phyloP scores from a whole-genome alignment of 2,888 invertebrate genomes.

The Pyrocoelia pectoralis region DNA sequence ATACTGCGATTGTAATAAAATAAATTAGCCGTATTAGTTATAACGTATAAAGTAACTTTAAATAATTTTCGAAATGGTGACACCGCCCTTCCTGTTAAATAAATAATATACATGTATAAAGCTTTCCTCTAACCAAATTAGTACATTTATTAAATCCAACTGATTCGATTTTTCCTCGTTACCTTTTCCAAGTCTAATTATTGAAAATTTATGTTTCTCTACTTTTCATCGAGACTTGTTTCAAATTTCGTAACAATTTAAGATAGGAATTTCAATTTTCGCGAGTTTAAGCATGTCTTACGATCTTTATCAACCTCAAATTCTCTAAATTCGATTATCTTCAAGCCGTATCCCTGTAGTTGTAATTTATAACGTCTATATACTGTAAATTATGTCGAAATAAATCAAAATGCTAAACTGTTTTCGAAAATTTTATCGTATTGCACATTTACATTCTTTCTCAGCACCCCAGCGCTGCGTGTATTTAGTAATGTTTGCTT shows the following conservation, averaged over 20 bases:
- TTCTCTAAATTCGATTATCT: constrained; percentile 28
- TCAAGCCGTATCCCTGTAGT: constrained; percentile 14
- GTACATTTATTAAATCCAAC: neutral
- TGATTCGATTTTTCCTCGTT: constrained; percentile 7
- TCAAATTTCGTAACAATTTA: constrained; percentile 13
- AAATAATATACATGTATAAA: no score
- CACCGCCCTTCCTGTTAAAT: no score
- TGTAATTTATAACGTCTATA: constrained; percentile 27
- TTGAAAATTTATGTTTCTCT: constrained; percentile 6
- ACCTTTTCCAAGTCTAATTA: constrained; percentile 11
- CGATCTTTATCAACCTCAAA: constrained; percentile 26
- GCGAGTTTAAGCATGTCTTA: constrained; percentile 9
- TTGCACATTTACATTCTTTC: neutral
- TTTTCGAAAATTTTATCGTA: constrained; percentile 2
- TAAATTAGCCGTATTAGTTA: no score
- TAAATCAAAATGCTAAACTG: constrained; percentile 24
- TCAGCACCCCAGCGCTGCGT: no score
- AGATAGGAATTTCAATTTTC: constrained; percentile 23
- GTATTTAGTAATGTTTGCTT: no score
- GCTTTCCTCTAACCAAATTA: no score
- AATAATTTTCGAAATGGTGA: no score
- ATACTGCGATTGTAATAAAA: no score
- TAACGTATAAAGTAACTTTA: no score
- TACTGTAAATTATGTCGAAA: constrained; percentile 20
- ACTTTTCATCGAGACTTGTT: constrained; percentile 2